Conservation (phyloP, 2,113 vertebrate species). For the Lampris megalopsis region DNA sequence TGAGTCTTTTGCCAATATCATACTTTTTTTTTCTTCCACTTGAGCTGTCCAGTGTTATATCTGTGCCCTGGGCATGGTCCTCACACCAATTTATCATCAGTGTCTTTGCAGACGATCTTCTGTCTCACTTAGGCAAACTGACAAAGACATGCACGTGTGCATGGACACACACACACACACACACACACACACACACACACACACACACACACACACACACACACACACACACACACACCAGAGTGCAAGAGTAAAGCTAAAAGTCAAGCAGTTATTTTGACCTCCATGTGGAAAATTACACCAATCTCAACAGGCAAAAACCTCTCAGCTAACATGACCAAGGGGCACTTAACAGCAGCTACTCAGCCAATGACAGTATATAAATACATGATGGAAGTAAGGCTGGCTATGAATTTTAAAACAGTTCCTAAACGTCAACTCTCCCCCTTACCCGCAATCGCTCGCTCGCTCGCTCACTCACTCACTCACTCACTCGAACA, state of each 20-base stretch:
- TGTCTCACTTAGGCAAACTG: not conserved
- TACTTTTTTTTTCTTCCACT: too few species aligned
- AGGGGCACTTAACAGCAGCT: slow-evolving; percentile 25
- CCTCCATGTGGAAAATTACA: slow-evolving; percentile 17
- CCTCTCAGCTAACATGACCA: slow-evolving; percentile 13
- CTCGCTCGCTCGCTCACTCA: too few species aligned
- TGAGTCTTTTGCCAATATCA: too few species aligned
- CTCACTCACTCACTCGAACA: slow-evolving; percentile 7
- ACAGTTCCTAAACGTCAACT: too few species aligned
- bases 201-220: slow-evolving; percentile 1
- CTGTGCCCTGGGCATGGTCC: too few species aligned
- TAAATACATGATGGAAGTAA: slow-evolving; percentile 51
- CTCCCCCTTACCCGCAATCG: not conserved
- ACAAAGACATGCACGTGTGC: not conserved
- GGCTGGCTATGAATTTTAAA: slow-evolving; percentile 51
- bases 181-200: not conserved
- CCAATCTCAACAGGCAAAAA: slow-evolving; percentile 4
- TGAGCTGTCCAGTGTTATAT: too few species aligned
- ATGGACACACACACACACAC: slow-evolving; percentile 9
- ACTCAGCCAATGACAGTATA: slow-evolving; percentile 28
- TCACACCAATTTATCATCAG: not conserved
- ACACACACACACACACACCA: not conserved
- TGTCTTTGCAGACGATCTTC: too few species aligned
- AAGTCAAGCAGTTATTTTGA: slow-evolving; percentile 24
- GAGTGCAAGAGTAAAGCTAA: slow-evolving; percentile 21